These are phyloP conservation scores for Trichonephila clavipes DNA, from an alignment of 1,140 invertebrate genomes.

Conservation along the genomic window DNA sequence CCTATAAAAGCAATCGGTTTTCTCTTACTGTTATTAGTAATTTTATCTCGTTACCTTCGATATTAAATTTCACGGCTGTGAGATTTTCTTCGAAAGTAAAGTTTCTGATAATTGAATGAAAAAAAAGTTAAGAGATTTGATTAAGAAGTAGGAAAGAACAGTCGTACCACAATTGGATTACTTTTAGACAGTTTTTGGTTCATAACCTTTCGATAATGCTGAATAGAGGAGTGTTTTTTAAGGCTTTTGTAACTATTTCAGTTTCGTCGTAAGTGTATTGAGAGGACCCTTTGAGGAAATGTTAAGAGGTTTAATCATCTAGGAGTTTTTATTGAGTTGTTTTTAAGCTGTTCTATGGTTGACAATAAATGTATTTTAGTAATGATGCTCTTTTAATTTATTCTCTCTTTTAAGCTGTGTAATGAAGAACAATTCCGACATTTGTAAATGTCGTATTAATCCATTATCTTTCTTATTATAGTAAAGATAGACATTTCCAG, in stretches of 20 bases:
- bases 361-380: no score
- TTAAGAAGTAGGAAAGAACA: neutral
- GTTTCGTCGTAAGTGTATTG: no score
- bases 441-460: no score
- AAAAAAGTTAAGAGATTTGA: neutral
- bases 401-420: no score
- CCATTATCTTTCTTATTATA: no score
- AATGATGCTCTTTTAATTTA: no score
- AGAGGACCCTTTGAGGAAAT: no score
- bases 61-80: conserved; percentile 10
- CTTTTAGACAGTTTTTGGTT: neutral
- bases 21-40: neutral
- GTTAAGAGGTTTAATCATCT: no score
- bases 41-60: neutral
- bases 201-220: neutral
- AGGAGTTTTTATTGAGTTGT: no score
- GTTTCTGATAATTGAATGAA: neutral
- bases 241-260: neutral
- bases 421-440: no score
- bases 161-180: neutral
- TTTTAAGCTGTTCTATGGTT: no score
- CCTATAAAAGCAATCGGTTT: neutral
- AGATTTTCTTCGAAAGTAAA: neutral
- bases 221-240: neutral
- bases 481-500: no score